Conservation (phyloP, 2,888 invertebrate species). For the Nudaria mundana region DNA sequence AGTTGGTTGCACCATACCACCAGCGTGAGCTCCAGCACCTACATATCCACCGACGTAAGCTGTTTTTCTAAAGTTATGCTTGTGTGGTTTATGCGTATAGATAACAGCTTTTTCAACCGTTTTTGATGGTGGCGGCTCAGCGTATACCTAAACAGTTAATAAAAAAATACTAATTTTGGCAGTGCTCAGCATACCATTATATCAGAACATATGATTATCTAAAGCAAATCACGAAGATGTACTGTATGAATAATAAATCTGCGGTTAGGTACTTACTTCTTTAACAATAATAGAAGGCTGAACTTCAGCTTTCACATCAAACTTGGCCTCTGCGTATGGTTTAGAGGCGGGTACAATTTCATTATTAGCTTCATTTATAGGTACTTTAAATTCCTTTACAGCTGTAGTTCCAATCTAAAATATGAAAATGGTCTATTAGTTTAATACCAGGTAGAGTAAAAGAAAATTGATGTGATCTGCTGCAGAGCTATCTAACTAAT, state of each 20-base stretch:
- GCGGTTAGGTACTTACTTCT: constrained; percentile 77
- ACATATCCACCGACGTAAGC: constrained; percentile 59
- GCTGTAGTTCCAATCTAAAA: constrained; percentile 55
- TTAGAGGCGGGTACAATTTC: constrained; percentile 33
- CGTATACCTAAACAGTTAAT: constrained; percentile 45
- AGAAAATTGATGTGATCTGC: neutral
- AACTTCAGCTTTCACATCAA: constrained; percentile 37
- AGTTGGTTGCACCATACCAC: constrained; percentile 25
- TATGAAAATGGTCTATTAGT: neutral
- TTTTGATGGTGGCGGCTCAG: constrained; percentile 42
- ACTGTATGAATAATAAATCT: no score
- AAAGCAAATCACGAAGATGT: no score
- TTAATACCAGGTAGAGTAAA: neutral
- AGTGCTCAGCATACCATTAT: no score
- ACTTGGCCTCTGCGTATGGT: constrained; percentile 23
- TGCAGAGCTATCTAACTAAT: neutral
- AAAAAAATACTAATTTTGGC: neutral
- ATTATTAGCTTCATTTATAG: constrained; percentile 48
- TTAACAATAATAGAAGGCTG: constrained; percentile 49
- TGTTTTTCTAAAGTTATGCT: constrained; percentile 54
- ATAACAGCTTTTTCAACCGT: constrained; percentile 53
- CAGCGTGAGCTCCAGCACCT: constrained; percentile 40
- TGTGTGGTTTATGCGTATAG: constrained; percentile 56
- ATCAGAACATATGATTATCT: no score
- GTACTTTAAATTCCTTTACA: constrained; percentile 27